phyloP scores from a whole-genome alignment of 2,888 invertebrate genomes.

The Ectropis crepuscularia region DNA sequence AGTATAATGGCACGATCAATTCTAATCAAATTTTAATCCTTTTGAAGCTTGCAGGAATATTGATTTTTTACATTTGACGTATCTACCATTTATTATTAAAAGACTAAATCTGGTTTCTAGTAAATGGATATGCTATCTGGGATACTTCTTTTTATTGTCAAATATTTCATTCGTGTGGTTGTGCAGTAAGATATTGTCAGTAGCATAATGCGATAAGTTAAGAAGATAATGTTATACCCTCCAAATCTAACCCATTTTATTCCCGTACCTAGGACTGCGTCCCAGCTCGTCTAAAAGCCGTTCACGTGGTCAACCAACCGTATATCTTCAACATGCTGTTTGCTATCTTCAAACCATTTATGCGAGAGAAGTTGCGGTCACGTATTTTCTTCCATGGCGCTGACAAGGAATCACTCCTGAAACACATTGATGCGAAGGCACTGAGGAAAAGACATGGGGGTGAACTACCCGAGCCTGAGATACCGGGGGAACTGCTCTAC shows the following conservation, averaged over 20 bases:
- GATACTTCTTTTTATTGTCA: too few species aligned
- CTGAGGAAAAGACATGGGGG: constrained; percentile 89
- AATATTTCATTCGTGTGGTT: too few species aligned
- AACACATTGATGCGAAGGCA: constrained; percentile 84
- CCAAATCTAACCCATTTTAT: not conserved
- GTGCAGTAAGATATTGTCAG: too few species aligned
- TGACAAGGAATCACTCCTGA: constrained; percentile 85
- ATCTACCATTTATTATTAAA: too few species aligned
- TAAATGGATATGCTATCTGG: too few species aligned
- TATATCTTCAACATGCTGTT: constrained; percentile 94
- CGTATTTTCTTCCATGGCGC: constrained; percentile 91
- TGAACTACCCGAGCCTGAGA: constrained; percentile 85
- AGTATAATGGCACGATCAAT: too few species aligned
- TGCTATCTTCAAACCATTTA: constrained; percentile 94
- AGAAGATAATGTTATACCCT: too few species aligned
- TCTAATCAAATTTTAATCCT: too few species aligned
- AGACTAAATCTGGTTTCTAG: too few species aligned
- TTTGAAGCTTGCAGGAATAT: too few species aligned
- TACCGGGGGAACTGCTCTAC: constrained; percentile 86
- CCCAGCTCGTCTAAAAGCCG: constrained; percentile 92
- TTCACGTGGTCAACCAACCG: constrained; percentile 95
- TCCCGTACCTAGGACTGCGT: constrained; percentile 88
- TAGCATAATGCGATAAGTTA: too few species aligned
- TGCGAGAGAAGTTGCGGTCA: constrained; percentile 92
- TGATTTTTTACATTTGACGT: too few species aligned